Base-by-base conservation (phyloP, 2,113 vertebrate species). In the Tor tambroides region DNA sequence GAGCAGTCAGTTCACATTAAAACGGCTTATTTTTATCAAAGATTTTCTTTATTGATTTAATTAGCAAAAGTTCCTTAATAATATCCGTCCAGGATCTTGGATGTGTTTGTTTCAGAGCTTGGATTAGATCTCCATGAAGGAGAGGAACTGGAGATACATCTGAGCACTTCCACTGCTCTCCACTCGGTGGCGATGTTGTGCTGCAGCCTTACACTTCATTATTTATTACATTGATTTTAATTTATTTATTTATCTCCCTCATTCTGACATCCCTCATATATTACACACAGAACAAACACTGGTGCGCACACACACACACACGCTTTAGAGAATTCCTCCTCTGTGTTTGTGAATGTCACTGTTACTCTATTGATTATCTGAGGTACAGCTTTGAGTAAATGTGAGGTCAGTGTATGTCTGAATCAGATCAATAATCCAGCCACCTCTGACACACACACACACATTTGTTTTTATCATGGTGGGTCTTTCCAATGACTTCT, bases 291-390 rank as follows among this genome's bases (percentile, higher is more conserved):
- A 80, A 85, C 67, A 74, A 26, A 7, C 49, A 63, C 59, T n/a
- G n/a, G n/a, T n/a, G n/a, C n/a, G n/a, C 51, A 85, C 49, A 74
- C 49, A 75, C 49, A 59, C 43, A 41, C 49, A 56, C 23, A 9
- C 15, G 10, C 2, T 71, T 7, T 56, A 43, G 83, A 35, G 38
- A 54, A 54, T 54, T 54, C 51, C 51, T 54, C 51, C 51, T 56
- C 26, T 56, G 80, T 61, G 80, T 54, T 19, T 75, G 54, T 75
- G 67, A 35, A 38, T 71, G 67, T 67, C 61, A 59, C 28, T 14
- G 26, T 80, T 61, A 32, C 35, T 74, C 74, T 26, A 28, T 82
- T 67, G 30, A 67, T 46, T 83, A 85, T 85, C 81, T 85, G 71
- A 80, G 32, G 71, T 12, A 23, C 35, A 74, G 71, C 71, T 74